Base-by-base conservation (phyloP, 2,797 vertebrate species). In the Gymnothorax javanicus region DNA sequence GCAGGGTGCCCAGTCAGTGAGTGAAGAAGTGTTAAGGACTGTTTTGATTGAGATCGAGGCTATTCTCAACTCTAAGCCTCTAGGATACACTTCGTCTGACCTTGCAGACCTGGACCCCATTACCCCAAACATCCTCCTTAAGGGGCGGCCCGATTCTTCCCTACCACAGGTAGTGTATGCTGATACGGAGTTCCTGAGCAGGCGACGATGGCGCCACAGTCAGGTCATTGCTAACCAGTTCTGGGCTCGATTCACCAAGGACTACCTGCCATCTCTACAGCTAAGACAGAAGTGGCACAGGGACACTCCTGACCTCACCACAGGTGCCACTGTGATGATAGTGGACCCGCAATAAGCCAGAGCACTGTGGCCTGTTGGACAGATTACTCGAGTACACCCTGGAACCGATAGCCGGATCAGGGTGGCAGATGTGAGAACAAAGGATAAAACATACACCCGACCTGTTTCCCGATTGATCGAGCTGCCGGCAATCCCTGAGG, bases 21-120 rank as follows among this genome's bases (percentile, higher is more conserved):
- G 23, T 13, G 73, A 87, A 33, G 33, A 57, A 7, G 69, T 87
- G 13, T 58, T 85, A 7, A 4, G 20, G 5, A 87, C 87, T 15
- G 69, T 75, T 7, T 57, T 86, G 7, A 23, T 88, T 17, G 84
- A 88, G 13, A 64, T 86, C 1, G 67, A 88, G 23, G 87, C 13
- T 6, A 86, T 88, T 3, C 71, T 88, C 5, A 88, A 84, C 0
- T 33, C 82, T 7, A 87, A 84, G 11, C 82, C 86, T 1, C 33
- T 89, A 2, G 87, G 89, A 2, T 91, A 89, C 25, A 62, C 86
- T 1, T 86, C 77, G 0, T 27, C 88, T 0, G 69, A 87, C 15
- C 4, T 85, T 0, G 59, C 57, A 23, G 89, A 88, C 13, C 85
- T 67, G 4, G 84, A 88, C 57, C 86, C 79, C 2, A 33, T 90